Evolutionary conservation across 2,113 vertebrate species (phyloP).

Genomic region (Gila orcuttii): DNA sequence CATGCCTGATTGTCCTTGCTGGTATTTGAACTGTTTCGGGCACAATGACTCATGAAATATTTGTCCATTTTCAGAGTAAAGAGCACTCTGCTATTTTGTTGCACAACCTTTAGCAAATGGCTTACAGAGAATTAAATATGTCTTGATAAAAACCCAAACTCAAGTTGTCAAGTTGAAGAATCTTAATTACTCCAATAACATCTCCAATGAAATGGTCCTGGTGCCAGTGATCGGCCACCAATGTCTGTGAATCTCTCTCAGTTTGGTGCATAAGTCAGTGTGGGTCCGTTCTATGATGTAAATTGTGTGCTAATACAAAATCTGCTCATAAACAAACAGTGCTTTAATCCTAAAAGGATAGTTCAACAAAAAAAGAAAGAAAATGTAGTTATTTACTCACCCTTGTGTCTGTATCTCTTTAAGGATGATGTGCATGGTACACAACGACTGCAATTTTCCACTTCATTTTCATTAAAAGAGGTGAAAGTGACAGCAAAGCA

Average conservation of each 20-base stretch:
- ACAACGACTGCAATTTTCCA: background rate
- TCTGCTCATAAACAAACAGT: background rate
- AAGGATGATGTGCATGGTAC: background rate
- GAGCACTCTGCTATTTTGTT: background rate
- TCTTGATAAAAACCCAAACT: background rate
- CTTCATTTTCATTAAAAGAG: background rate
- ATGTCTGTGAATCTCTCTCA: too few relatives aligned
- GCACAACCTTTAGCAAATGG: background rate
- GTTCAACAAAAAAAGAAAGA: background rate
- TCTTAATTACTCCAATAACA: background rate
- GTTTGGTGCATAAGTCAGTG: too few relatives aligned
- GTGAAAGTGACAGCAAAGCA: too few relatives aligned
- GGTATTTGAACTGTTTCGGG: constrained; percentile 2
- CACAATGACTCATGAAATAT: constrained; percentile 17
- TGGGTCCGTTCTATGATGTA: background rate
- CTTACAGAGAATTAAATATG: background rate
- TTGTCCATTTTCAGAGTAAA: background rate
- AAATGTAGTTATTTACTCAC: background rate
- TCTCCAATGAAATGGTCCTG: background rate
- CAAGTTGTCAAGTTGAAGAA: background rate
- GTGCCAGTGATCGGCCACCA: too few relatives aligned
- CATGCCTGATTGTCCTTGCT: background rate
- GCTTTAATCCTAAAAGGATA: background rate
- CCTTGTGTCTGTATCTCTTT: background rate
- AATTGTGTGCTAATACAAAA: background rate